Conservation (phyloP, 1,140 invertebrate species). For the Tetragnatha versicolor region DNA sequence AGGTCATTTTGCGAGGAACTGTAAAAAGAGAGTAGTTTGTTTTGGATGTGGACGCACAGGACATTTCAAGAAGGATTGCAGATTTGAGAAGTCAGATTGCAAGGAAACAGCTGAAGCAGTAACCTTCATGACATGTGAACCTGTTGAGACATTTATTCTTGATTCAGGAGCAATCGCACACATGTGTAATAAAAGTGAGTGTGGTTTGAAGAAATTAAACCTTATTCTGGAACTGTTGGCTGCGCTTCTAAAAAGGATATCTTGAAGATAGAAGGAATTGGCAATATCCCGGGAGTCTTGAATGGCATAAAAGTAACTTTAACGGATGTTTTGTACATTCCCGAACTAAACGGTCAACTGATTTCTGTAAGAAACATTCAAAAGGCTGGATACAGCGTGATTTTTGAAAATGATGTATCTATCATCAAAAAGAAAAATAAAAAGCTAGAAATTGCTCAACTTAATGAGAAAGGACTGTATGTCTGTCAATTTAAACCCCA, state of each 20-base stretch:
- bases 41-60: no score
- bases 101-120: no score
- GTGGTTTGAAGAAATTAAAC: slow-evolving; percentile 3
- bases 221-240: slow-evolving; percentile 2
- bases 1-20: no score
- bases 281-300: not conserved
- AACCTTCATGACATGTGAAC: no score
- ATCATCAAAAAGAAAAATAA: not conserved
- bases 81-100: no score
- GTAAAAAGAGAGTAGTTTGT: no score
- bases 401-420: not conserved
- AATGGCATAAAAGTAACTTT: not conserved
- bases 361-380: not conserved
- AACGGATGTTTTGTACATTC: not conserved
- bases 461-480: not conserved
- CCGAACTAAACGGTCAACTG: not conserved
- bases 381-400: not conserved
- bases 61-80: no score
- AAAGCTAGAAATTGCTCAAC: not conserved
- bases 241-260: not conserved
- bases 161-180: not conserved
- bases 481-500: not conserved
- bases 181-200: not conserved
- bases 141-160: not conserved
- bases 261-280: not conserved